phyloP scores from a whole-genome alignment of 2,797 vertebrate species.

The Gymnothorax javanicus region DNA sequence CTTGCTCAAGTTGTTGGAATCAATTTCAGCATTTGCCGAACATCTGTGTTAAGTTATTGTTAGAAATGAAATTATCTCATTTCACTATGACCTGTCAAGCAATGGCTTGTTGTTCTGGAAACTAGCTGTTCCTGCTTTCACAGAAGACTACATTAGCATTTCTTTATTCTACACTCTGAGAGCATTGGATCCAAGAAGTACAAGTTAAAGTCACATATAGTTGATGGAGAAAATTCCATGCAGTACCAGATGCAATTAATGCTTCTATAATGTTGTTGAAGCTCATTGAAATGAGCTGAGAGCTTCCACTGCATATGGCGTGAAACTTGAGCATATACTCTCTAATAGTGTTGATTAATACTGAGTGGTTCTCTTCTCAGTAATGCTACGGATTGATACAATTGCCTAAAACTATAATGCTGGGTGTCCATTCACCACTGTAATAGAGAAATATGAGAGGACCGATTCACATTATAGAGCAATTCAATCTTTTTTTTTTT shows the following conservation, averaged over 20 bases:
- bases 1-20: no score
- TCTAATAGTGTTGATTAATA: background rate
- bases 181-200: background rate
- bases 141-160: background rate
- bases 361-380: background rate
- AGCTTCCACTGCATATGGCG: no score
- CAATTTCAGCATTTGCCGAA: no score
- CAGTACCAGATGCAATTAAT: no score
- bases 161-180: background rate
- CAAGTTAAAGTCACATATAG: background rate
- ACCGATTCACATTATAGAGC: background rate
- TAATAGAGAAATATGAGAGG: background rate
- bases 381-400: background rate
- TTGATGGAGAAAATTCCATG: background rate
- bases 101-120: background rate
- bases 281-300: background rate
- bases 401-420: background rate
- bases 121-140: background rate
- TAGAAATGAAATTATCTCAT: background rate
- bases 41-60: no score
- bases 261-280: background rate
- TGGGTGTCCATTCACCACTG: background rate
- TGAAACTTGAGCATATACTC: background rate
- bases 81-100: background rate
- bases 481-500: background rate